These are phyloP conservation scores for Hirundichthys speculiger DNA, from an alignment of 2,113 vertebrate genomes.

Conservation along the genomic window DNA sequence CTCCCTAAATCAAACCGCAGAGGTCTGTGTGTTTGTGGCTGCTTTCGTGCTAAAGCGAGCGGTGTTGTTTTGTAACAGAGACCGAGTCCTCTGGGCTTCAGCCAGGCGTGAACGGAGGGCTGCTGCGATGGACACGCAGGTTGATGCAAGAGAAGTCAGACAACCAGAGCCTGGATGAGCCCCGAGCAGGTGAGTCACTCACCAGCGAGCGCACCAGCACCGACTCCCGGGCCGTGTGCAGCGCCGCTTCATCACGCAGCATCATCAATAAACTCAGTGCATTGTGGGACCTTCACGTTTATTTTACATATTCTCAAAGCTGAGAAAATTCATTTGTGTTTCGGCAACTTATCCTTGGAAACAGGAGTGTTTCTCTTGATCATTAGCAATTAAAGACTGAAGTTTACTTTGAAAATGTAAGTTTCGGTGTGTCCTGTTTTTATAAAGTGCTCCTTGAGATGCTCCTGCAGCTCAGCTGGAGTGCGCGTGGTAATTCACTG, in stretches of 20 bases:
- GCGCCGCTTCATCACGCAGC: not conserved
- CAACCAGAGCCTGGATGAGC: slow-evolving; percentile 76
- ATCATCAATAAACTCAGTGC: too few relatives aligned
- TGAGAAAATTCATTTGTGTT: too few relatives aligned
- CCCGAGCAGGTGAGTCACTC: slow-evolving; percentile 77
- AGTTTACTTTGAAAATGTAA: too few relatives aligned
- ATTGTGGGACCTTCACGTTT: too few relatives aligned
- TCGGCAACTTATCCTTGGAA: too few relatives aligned
- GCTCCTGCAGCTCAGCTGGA: too few relatives aligned
- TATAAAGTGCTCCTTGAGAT: too few relatives aligned
- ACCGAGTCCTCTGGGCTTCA: slow-evolving; percentile 50
- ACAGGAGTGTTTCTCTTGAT: too few relatives aligned
- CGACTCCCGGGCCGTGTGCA: not conserved
- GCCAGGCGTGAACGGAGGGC: slow-evolving; percentile 36
- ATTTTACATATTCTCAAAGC: too few relatives aligned
- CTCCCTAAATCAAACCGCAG: not conserved
- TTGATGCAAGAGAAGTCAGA: slow-evolving; percentile 75
- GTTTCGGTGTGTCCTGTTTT: too few relatives aligned
- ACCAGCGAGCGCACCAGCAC: not conserved
- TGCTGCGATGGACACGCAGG: slow-evolving; percentile 69
- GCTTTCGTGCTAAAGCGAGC: slow-evolving; percentile 8
- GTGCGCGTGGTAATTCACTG: too few relatives aligned
- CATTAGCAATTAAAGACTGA: too few relatives aligned
- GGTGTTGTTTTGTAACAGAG: slow-evolving; percentile 57
- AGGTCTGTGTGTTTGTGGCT: not conserved